phyloP scores from a whole-genome alignment of 2,888 invertebrate species.

The Choristoneura rosaceana region DNA sequence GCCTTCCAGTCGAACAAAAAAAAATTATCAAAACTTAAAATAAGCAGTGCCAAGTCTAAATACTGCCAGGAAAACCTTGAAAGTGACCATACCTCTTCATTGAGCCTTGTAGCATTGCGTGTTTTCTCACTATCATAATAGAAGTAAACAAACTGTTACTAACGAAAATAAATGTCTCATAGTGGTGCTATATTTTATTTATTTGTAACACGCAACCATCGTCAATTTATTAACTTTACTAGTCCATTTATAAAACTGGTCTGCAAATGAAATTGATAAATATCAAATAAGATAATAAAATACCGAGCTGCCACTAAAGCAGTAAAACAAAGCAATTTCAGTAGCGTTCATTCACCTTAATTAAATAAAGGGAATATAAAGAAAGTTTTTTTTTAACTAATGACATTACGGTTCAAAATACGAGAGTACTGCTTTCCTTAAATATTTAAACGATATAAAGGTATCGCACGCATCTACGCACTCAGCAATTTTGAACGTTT shows the following conservation, averaged over 20 bases:
- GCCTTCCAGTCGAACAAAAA: too few species aligned
- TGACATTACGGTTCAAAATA: slow-evolving; percentile 2
- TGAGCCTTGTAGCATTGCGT: slow-evolving; percentile 73
- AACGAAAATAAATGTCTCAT: slow-evolving; percentile 77
- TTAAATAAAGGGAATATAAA: slow-evolving; percentile 9
- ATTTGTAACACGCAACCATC: slow-evolving; percentile 71
- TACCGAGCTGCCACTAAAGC: neutral
- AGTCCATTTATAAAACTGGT: slow-evolving; percentile 28
- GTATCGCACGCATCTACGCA: slow-evolving; percentile 12
- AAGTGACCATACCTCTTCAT: slow-evolving; percentile 67
- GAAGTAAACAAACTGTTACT: slow-evolving; percentile 69
- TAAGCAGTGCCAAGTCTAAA: too few species aligned
- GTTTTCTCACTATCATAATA: slow-evolving; percentile 70
- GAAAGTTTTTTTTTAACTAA: slow-evolving; percentile 2
- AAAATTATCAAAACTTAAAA: too few species aligned
- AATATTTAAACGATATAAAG: slow-evolving; percentile 19
- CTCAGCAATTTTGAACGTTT: neutral
- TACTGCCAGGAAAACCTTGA: neutral
- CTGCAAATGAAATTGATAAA: slow-evolving; percentile 33
- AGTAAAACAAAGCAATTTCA: slow-evolving; percentile 17
- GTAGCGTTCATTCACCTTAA: slow-evolving; percentile 5
- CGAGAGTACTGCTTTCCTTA: neutral
- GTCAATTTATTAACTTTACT: slow-evolving; percentile 51
- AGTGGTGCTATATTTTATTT: slow-evolving; percentile 77
- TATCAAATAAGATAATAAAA: slow-evolving; percentile 31